A percentile compares a stretch with the other conserved stretches of the same genome.
Conservation (phyloP, 2,888 invertebrate genomes). For the Tachina fera region DNA sequence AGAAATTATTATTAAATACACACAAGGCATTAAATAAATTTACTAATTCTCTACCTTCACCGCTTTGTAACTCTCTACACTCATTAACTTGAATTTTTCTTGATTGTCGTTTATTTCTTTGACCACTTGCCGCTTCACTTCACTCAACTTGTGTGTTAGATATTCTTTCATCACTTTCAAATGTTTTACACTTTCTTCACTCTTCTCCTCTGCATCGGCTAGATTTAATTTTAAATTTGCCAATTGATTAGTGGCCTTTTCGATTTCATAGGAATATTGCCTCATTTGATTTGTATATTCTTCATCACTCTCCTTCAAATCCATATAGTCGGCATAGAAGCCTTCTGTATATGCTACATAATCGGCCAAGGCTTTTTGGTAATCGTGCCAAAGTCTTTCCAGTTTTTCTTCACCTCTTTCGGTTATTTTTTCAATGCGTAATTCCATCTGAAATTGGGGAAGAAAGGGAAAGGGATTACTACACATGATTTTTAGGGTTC, state of each 20-base stretch:
- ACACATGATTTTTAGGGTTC: not conserved
- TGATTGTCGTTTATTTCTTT: slow-evolving; percentile 84
- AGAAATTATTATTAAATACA: not conserved
- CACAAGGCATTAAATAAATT: not conserved
- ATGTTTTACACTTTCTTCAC: slow-evolving; percentile 83
- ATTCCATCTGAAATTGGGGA: slow-evolving; percentile 78
- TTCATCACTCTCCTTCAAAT: slow-evolving; percentile 82
- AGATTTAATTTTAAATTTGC: slow-evolving; percentile 83
- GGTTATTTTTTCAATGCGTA: slow-evolving; percentile 82
- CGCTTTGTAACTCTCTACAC: slow-evolving; percentile 85
- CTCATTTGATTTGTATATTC: slow-evolving; percentile 80
- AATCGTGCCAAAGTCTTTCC: slow-evolving; percentile 83
- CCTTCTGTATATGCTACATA: slow-evolving; percentile 82
- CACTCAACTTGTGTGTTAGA: slow-evolving; percentile 83
- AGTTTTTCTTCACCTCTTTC: slow-evolving; percentile 83
- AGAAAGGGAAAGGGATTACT: not conserved
- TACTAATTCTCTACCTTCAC: slow-evolving; percentile 74
- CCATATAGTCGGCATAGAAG: slow-evolving; percentile 83
- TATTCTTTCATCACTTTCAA: slow-evolving; percentile 84
- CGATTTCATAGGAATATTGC: slow-evolving; percentile 81
- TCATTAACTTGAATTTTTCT: slow-evolving; percentile 85
- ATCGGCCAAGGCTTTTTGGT: slow-evolving; percentile 81
- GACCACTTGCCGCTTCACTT: slow-evolving; percentile 85
- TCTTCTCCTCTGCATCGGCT: slow-evolving; percentile 83
- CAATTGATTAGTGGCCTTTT: slow-evolving; percentile 79